phyloP scores from a whole-genome alignment of 2,113 vertebrate species.

The Hyaena hyaena region DNA sequence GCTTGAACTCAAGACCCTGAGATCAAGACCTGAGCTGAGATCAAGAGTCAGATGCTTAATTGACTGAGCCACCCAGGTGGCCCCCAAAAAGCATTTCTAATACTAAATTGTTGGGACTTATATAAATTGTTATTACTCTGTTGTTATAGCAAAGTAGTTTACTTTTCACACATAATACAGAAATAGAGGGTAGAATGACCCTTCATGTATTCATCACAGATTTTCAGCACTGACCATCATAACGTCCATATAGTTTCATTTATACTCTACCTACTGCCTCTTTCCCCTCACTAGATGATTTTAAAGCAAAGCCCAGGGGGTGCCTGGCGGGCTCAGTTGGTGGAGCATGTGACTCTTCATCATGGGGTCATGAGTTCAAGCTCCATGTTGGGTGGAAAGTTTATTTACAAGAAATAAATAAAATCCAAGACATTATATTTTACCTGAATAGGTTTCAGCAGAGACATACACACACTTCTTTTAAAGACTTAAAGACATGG shows the following conservation, averaged over 20 bases:
- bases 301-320: no score
- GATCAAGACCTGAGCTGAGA: no score
- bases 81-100: not conserved
- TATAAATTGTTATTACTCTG: not conserved
- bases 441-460: not conserved
- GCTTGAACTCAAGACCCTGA: no score
- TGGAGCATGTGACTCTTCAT: no score
- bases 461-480: not conserved
- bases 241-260: not conserved
- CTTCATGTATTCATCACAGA: not conserved
- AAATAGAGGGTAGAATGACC: not conserved
- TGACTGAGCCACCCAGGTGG: no score
- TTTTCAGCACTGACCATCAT: not conserved
- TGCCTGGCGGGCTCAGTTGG: no score
- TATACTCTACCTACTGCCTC: not conserved
- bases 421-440: not conserved
- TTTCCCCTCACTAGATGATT: not conserved
- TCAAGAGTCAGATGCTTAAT: no score
- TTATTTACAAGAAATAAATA: no score
- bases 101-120: not conserved
- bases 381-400: no score
- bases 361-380: no score
- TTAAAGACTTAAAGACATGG: not conserved
- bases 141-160: conserved; percentile 9
- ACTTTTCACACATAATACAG: not conserved